Percentiles rank a stretch among this genome's conserved stretches.
Evolutionary conservation across 2,113 vertebrate species (phyloP).

Genomic region (Podilymbus podiceps): DNA sequence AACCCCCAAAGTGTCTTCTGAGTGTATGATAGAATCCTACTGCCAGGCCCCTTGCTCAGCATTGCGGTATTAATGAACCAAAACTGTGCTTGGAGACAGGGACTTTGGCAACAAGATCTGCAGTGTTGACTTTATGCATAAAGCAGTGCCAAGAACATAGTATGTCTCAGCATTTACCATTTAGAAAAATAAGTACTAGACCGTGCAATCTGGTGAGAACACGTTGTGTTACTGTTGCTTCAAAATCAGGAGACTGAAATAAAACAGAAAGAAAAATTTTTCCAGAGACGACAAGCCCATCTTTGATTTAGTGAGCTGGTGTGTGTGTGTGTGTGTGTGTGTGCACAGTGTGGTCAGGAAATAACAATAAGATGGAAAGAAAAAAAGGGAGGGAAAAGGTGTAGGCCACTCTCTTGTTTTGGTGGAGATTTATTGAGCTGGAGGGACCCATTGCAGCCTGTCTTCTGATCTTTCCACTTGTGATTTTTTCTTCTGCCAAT

Average conservation of each 20-base stretch:
- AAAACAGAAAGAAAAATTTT: not conserved
- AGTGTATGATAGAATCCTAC: not conserved
- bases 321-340: too few species aligned
- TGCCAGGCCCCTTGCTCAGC: not conserved
- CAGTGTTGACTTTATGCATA: not conserved
- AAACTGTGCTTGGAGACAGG: accelerated
- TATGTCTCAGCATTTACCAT: not conserved
- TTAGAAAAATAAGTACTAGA: not conserved
- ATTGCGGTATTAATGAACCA: not conserved
- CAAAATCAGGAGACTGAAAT: not conserved
- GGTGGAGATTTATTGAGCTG: not conserved
- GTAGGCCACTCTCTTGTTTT: not conserved
- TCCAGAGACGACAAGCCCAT: not conserved
- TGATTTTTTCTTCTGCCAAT: not conserved
- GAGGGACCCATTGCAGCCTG: not conserved
- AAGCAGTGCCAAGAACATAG: not conserved
- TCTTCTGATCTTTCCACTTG: not conserved
- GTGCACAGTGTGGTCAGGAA: too few species aligned
- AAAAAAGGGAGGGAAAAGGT: not conserved
- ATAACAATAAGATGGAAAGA: too few species aligned
- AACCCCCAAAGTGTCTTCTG: not conserved
- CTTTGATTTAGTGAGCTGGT: not conserved
- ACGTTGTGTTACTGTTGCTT: not conserved
- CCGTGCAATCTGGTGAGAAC: not conserved
- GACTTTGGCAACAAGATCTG: not conserved